Evolutionary conservation across 2,113 vertebrate genomes (phyloP), one percentile per base, ranked within the genome.

Genomic region (Cavia porcellus): DNA sequence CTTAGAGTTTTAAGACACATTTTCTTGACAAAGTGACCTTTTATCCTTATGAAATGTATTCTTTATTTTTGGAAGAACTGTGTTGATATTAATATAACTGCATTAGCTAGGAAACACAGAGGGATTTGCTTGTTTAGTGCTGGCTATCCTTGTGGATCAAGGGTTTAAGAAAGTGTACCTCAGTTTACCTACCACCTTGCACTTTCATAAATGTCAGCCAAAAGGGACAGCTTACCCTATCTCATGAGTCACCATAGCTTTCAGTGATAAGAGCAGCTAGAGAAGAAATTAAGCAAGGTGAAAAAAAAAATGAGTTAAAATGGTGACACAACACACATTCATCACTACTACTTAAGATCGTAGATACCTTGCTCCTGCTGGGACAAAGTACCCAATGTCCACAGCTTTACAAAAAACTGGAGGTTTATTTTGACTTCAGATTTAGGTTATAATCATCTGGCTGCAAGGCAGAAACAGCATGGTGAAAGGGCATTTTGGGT

Each of bases 61-160:
- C 59, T 89, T 86, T 88, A 93, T 92, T 96, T 94, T 83, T 96
- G 47, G 24, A 8, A 86, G 20, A 55, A 61, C 12, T 88, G 25
- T 96, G 57, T 97, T 92, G 70, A 59, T 88, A 68, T 72, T 95
- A 88, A 75, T 45, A 38, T 79, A 96, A 90, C 45, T 47, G 90
- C 30, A 96, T 0, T 50, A 90, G 32, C 28, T 64, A 81, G 85
- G 62, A 93, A 96, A 91, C 57, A 80, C 15, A 88, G 22, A 42
- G 28, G 11, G 12, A 22, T 19, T 70, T 50, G 3, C 6, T 70
- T 93, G 82, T 93, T 89, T 87, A 92, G 30, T 92, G 19, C 90
- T 77, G 70, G 45, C 19, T 92, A 75, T 45, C 89, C 87, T 90
- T 96, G 50, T 90, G n/a, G 50, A 38, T 61, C 77, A 96, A 77